A percentile compares a stretch with the other conserved stretches of the same genome.
phyloP scores from a whole-genome alignment of 2,113 vertebrate species.

The Python bivittatus region DNA sequence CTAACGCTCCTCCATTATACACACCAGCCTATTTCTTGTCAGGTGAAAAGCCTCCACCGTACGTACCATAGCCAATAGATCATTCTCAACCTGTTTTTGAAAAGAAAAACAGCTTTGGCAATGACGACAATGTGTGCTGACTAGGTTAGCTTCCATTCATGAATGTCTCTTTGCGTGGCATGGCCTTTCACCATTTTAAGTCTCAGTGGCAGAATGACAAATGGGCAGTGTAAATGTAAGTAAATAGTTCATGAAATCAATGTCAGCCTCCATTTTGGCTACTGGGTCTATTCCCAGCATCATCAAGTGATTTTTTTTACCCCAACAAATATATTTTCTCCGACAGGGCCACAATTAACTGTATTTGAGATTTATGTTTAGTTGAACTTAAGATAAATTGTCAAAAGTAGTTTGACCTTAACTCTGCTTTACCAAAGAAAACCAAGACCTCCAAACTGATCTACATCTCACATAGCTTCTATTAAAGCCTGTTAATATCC shows the following conservation, averaged over 20 bases:
- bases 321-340: neutral
- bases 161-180: neutral
- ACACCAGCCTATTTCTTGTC: constrained; percentile 72
- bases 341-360: neutral
- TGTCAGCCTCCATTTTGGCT: constrained; percentile 20
- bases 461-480: neutral
- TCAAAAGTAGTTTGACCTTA: neutral
- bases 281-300: neutral
- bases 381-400: neutral
- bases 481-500: neutral
- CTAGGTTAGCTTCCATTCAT: constrained; percentile 7
- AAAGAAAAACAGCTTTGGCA: constrained; percentile 19
- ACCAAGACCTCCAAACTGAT: neutral
- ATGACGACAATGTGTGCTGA: constrained; percentile 15
- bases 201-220: neutral
- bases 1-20: constrained; percentile 78
- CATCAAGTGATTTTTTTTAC: neutral
- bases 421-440: neutral
- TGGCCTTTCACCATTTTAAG: neutral
- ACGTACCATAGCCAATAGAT: constrained; percentile 76
- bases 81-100: constrained; percentile 35
- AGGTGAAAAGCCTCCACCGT: constrained; percentile 92
- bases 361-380: neutral
- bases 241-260: constrained; percentile 17
- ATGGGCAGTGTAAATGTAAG: neutral